Evolutionary conservation across 2,888 invertebrate species (phyloP), one percentile per base, ranked within the genome.

Genomic region (Drosophila cyrtoloma): DNA sequence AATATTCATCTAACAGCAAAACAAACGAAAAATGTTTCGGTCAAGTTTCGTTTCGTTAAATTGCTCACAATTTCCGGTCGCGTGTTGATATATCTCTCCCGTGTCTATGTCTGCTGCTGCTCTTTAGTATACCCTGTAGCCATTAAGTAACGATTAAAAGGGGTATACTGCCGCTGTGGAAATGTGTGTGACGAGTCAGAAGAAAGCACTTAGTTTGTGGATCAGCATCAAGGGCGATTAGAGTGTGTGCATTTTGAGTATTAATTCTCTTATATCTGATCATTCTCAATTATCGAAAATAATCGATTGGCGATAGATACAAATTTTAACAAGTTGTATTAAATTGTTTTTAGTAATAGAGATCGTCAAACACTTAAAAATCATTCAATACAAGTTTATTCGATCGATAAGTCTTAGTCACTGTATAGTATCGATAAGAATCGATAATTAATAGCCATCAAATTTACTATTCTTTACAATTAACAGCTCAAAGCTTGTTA

Each of bases 51-150:
- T 76, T 77, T 70, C 60, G 59, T 67, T 84, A 84, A 91, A 91
- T 92, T 89, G 76, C 66, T 77, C 74, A 85, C 82, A 91, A 92
- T 91, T 92, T 91, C 91, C 91, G 92, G 91, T 92, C 89, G 92
- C 92, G 91, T 92, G 92, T 85, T 44, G 51, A 56, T 67, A 59
- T 37, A 56, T 44, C 56, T 68, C 51, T 60, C 59, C 39, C 63
- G 2, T 35, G 26, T 71, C 42, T 44, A 37, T 35, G 22, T 71
- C 42, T 42, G 51, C 26, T 16, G 32, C 30, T 52, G 30, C 5
- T 32, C 28, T 73, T 70, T 32, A 57, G 52, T 28, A 56, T 56
- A 56, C 56, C 56, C 56, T 56, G 7, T 28, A 19, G 26, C 9
- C 35, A 35, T 56, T 56, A 37, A 6, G 12, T 0, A 19, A 2